These are phyloP conservation scores for Gymnoscelis rufifasciata DNA, from an alignment of 2,888 invertebrate species.

Conservation along the genomic window DNA sequence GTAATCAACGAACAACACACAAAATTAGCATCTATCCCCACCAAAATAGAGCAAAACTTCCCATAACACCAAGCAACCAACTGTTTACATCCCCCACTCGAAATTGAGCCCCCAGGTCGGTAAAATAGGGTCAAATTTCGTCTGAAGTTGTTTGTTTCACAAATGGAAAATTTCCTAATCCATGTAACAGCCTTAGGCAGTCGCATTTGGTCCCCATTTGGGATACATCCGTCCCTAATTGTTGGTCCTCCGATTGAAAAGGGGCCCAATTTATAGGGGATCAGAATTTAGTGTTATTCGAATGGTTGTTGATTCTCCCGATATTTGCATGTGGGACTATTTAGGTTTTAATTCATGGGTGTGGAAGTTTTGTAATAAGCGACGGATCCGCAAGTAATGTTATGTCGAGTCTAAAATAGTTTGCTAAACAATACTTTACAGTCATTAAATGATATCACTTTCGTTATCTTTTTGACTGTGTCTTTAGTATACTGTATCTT, in stretches of 20 bases:
- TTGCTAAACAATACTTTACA: too few relatives aligned
- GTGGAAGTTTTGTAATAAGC: not conserved
- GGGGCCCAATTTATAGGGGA: slow-evolving; percentile 40
- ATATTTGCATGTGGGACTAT: slow-evolving; percentile 20
- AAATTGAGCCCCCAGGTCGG: not conserved
- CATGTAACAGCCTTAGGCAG: slow-evolving; percentile 31
- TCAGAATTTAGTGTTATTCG: slow-evolving; percentile 33
- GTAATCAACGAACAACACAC: slow-evolving; percentile 5
- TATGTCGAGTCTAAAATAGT: too few relatives aligned
- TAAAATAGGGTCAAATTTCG: slow-evolving; percentile 10
- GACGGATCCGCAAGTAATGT: too few relatives aligned
- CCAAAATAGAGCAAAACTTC: slow-evolving; percentile 4
- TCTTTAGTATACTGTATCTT: too few relatives aligned
- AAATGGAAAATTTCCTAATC: slow-evolving; percentile 31
- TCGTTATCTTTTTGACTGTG: too few relatives aligned
- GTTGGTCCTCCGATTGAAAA: slow-evolving; percentile 38
- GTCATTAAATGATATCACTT: too few relatives aligned
- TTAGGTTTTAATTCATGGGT: not conserved
- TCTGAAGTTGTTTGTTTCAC: slow-evolving; percentile 7
- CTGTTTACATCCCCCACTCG: not conserved
- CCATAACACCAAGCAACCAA: not conserved
- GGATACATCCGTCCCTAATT: slow-evolving; percentile 45
- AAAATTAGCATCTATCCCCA: not conserved
- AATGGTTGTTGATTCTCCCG: slow-evolving; percentile 25
- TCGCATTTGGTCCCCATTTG: slow-evolving; percentile 44